Evolutionary conservation across 2,797 vertebrate species (phyloP).

Genomic region (Channa striata): DNA sequence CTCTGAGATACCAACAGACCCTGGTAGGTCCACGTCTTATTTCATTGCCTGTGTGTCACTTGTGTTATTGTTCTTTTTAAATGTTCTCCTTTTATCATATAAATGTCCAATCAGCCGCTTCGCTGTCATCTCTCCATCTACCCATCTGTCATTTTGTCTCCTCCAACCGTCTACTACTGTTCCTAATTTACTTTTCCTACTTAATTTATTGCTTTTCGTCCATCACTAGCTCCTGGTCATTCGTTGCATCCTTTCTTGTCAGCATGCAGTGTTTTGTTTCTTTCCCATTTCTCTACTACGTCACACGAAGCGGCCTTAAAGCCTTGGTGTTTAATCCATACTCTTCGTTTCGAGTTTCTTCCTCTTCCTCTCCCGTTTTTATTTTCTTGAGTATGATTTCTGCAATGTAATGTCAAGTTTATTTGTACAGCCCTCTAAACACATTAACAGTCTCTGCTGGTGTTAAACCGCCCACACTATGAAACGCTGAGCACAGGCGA

Average conservation of each 20-base stretch:
- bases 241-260: conserved; percentile 5
- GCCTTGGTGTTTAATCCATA: conserved; percentile 20
- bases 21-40: conserved; percentile 84
- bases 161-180: conserved; percentile 31
- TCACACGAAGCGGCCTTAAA: conserved; percentile 10
- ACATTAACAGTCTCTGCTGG: conserved; percentile 22
- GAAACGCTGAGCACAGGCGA: conserved; percentile 35
- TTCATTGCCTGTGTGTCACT: conserved; percentile 33
- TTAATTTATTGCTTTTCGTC: conserved; percentile 6
- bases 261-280: neutral
- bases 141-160: conserved; percentile 39
- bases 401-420: conserved; percentile 39
- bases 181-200: conserved; percentile 56
- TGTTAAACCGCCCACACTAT: conserved; percentile 47
- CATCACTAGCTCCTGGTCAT: neutral
- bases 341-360: neutral
- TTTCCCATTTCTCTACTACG: conserved; percentile 11
- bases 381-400: conserved; percentile 30
- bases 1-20: conserved; percentile 91
- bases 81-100: neutral
- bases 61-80: conserved; percentile 9
- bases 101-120: conserved; percentile 13
- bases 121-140: conserved; percentile 29
- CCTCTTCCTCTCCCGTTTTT: neutral
- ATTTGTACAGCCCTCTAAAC: conserved; percentile 26